Base-by-base conservation (phyloP, 2,888 invertebrate species). In the Ophion slaviceki region DNA sequence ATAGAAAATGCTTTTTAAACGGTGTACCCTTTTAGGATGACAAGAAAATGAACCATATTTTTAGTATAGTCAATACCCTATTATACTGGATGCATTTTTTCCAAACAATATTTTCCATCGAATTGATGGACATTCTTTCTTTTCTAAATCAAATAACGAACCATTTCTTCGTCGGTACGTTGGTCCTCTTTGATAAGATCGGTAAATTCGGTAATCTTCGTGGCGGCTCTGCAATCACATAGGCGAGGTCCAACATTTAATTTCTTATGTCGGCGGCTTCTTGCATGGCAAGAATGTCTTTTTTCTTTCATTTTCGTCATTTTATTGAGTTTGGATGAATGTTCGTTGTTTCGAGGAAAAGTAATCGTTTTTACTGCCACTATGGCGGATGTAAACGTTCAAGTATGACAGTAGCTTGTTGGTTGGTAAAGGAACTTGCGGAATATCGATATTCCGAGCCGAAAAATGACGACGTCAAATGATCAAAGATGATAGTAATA, bases 151-250 rank as follows among this genome's bases (percentile, higher is more conserved):
- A n/a, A 40, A 53, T 79, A 47, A 67, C 72, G 28, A n/a, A 86
- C 86, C 70, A 80, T 2, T 40, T 80, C 68, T 1, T 62, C 57
- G 14, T 57, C 10, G 32, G n/a, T 53, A 11, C 62, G 45, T 20
- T 36, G 61, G 32, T 87, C 88, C 7, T 89, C 91, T 85, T 89
- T 89, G 5, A 90, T 89, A 28, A 88, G 87, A 40, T 89, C 87
- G 10, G 90, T 91, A 47, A 94, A 91, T 84, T 93, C 92, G 17
- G 89, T 89, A 87, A 94, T 94, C 77, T 89, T 92, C 10, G 91
- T 87, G 6, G 92, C 90, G 4, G 94, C 94, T 86, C 93, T 93
- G 86, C 57, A 89, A 89, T 80, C 11, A 76, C 68, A 80, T 72
- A 71, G 59, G 75, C 62, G 77, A 62, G 71, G 86, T 84, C 40